Percentiles rank a stretch among this genome's conserved stretches.
Evolutionary conservation across 2,113 vertebrate genomes (phyloP).

Genomic region (Nyctibius bracteatus): DNA sequence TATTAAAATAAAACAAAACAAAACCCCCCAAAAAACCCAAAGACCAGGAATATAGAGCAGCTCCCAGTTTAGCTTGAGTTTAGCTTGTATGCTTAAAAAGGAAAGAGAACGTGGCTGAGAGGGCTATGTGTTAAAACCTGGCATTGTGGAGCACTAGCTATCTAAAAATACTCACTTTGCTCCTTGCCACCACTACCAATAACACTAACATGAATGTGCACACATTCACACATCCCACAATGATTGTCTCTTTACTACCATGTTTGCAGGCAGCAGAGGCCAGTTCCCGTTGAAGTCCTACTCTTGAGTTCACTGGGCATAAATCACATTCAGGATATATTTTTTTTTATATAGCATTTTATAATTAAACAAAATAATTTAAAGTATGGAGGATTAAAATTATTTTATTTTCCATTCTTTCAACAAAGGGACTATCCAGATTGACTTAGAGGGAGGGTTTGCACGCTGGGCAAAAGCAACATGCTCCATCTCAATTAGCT

Average conservation of each 20-base stretch:
- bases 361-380: neutral
- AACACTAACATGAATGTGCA: neutral
- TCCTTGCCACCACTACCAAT: neutral
- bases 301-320: neutral
- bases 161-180: neutral
- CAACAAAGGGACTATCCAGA: neutral
- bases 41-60: neutral
- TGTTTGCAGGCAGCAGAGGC: neutral
- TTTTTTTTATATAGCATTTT: neutral
- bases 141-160: neutral
- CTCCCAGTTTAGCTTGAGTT: neutral
- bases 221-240: neutral
- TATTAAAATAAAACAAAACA: neutral
- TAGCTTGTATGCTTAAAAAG: neutral
- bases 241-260: neutral
- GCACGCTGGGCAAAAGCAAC: neutral
- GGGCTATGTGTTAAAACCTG: neutral
- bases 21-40: neutral
- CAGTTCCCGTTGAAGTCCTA: neutral
- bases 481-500: neutral
- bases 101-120: neutral
- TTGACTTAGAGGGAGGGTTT: neutral
- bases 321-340: neutral
- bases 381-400: neutral
- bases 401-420: neutral